phyloP scores from a whole-genome alignment of 2,888 invertebrate genomes.

The Troides aeacus region DNA sequence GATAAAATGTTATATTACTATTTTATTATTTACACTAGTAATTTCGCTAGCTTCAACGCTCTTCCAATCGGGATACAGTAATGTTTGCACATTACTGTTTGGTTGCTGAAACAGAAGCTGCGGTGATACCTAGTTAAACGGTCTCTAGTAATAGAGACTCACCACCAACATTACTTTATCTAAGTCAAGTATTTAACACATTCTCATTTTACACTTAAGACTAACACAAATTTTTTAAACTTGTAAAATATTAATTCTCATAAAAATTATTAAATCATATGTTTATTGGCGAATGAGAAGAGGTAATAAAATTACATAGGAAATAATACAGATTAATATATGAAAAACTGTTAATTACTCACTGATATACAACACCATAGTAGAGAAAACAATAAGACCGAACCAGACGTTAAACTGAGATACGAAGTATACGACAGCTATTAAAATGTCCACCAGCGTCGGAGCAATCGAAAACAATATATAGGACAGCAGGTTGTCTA shows the following conservation, averaged over 20 bases:
- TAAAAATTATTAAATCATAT: neutral
- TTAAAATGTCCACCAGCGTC: slow-evolving; percentile 93
- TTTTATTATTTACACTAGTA: too few relatives aligned
- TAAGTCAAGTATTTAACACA: too few relatives aligned
- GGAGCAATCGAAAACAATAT: slow-evolving; percentile 96
- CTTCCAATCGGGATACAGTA: too few relatives aligned
- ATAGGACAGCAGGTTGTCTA: slow-evolving; percentile 95
- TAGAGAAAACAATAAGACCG: slow-evolving; percentile 95
- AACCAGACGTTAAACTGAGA: slow-evolving; percentile 95
- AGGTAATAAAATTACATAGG: neutral
- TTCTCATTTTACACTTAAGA: too few relatives aligned
- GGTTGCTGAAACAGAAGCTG: too few relatives aligned
- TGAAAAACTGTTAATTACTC: slow-evolving; percentile 56
- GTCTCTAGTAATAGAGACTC: too few relatives aligned
- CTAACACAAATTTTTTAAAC: neutral
- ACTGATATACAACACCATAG: slow-evolving; percentile 96
- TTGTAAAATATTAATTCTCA: neutral
- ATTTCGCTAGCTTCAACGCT: too few relatives aligned
- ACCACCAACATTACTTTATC: too few relatives aligned
- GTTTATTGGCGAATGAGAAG: neutral
- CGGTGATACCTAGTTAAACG: too few relatives aligned
- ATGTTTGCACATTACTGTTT: too few relatives aligned
- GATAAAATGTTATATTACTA: too few relatives aligned
- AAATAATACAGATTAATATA: neutral
- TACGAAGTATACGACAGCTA: slow-evolving; percentile 95